Percentiles rank a stretch among this genome's conserved stretches.
Conservation (phyloP, 64 coral and sea anemone species). For the Pachyseris speciosa region DNA sequence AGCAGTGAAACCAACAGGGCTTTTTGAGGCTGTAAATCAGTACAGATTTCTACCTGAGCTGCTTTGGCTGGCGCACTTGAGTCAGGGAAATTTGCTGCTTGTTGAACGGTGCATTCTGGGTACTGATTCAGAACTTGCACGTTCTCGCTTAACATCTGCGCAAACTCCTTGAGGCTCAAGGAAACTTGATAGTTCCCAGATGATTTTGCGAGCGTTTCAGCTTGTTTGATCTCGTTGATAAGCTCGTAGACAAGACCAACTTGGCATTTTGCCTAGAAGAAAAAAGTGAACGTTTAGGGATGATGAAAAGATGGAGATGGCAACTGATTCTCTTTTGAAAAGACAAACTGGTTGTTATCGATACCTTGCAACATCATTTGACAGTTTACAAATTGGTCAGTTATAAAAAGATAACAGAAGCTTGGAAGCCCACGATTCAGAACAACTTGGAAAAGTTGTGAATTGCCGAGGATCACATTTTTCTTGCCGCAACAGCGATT, state of each 20-base stretch:
- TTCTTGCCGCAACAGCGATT: too few species aligned
- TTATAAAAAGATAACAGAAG: too few species aligned
- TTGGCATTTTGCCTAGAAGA: neutral
- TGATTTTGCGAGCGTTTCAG: neutral
- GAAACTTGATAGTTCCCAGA: neutral
- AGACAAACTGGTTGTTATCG: too few species aligned
- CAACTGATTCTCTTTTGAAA: too few species aligned
- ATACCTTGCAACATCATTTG: too few species aligned
- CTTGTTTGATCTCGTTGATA: neutral
- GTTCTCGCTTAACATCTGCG: constrained; percentile 6
- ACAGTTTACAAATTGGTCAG: too few species aligned
- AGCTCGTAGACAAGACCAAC: constrained; percentile 2
- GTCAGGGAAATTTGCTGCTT: constrained; percentile 4
- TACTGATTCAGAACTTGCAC: neutral
- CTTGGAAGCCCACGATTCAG: too few species aligned
- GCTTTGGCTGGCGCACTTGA: neutral
- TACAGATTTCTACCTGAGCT: neutral
- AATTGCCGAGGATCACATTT: too few species aligned
- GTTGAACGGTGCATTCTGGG: constrained; percentile 1
- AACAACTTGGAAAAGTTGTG: too few species aligned
- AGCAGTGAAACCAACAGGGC: too few species aligned
- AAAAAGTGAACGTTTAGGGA: neutral
- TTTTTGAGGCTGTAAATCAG: too few species aligned
- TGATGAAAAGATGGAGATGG: too few species aligned
- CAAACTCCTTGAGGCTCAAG: neutral